These are phyloP conservation scores for Paratrypauchen microcephalus DNA, from an alignment of 2,797 vertebrate species.

Conservation along the genomic window DNA sequence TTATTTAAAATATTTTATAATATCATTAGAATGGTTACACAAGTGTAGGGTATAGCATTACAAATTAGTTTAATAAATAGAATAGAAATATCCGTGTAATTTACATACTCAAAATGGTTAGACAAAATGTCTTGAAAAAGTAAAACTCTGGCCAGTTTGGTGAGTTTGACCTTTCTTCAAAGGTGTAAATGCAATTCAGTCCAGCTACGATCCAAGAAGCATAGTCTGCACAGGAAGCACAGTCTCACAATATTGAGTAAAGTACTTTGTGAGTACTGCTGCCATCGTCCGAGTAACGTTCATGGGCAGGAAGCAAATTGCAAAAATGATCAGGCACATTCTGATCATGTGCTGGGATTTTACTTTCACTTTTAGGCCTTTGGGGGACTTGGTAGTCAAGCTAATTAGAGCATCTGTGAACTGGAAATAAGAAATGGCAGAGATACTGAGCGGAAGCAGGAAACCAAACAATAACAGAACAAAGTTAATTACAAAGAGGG, in stretches of 20 bases:
- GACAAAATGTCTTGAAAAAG: too few relatives aligned
- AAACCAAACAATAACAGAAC: conserved; percentile 58
- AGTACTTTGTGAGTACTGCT: conserved; percentile 55
- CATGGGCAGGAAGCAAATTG: conserved; percentile 71
- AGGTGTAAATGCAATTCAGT: conserved; percentile 66
- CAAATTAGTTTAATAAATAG: too few relatives aligned
- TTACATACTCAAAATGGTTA: too few relatives aligned
- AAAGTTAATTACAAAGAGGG: conserved; percentile 62
- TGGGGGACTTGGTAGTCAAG: conserved; percentile 56
- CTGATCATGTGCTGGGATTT: conserved; percentile 71
- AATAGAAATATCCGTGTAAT: too few relatives aligned
- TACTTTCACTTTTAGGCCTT: conserved; percentile 62
- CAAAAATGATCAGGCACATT: conserved; percentile 71
- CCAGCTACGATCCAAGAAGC: conserved; percentile 61
- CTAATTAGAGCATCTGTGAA: conserved; percentile 60
- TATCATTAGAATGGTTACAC: too few relatives aligned
- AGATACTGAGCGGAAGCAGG: conserved; percentile 65
- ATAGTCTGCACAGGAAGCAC: conserved; percentile 59
- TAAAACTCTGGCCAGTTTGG: too few relatives aligned
- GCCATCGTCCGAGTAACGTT: conserved; percentile 63
- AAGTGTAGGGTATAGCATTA: too few relatives aligned
- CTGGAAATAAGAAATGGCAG: conserved; percentile 60
- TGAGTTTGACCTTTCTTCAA: conserved; percentile 27
- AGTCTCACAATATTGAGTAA: conserved; percentile 21
- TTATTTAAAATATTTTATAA: too few relatives aligned